These are phyloP conservation scores for Sphenopsis melanotis DNA, from an alignment of 2,797 vertebrate genomes.

Conservation along the genomic window DNA sequence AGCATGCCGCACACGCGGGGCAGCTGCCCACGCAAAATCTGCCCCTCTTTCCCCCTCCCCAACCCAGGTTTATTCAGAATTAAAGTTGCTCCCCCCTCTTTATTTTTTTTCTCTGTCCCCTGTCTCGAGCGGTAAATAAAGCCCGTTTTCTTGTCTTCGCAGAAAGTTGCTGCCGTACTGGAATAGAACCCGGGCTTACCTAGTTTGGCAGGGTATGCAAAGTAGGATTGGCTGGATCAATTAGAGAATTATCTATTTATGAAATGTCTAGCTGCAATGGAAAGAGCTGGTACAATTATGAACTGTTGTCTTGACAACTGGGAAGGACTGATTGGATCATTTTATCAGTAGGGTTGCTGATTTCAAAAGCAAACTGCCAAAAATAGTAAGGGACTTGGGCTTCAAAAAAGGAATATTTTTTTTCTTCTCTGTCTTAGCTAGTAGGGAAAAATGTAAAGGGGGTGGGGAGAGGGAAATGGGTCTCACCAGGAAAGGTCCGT, in stretches of 20 bases:
- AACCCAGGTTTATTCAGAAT: slow-evolving; percentile 31
- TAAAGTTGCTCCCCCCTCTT: slow-evolving; percentile 1
- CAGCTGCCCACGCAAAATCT: slow-evolving; percentile 2
- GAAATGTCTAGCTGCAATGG: slow-evolving; percentile 77
- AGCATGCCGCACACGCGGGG: background rate
- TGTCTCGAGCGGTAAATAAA: slow-evolving; percentile 48
- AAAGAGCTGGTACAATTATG: slow-evolving; percentile 78
- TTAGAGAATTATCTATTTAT: slow-evolving; percentile 81
- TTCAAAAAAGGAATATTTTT: background rate
- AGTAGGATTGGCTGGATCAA: slow-evolving; percentile 76
- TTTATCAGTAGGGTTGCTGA: slow-evolving; percentile 75
- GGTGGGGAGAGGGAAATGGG: slow-evolving; percentile 32
- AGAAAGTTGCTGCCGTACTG: slow-evolving; percentile 62
- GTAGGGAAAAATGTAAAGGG: slow-evolving; percentile 9
- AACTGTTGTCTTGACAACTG: slow-evolving; percentile 82
- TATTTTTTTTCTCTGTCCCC: background rate
- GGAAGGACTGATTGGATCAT: slow-evolving; percentile 79
- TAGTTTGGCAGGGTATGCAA: slow-evolving; percentile 72
- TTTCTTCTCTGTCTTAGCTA: background rate
- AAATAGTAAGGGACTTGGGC: slow-evolving; percentile 68
- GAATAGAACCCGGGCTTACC: slow-evolving; percentile 59
- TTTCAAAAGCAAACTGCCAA: slow-evolving; percentile 73
- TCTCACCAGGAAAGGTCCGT: slow-evolving; percentile 60
- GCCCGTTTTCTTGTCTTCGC: slow-evolving; percentile 58
- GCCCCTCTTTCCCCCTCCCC: background rate